Evolutionary conservation across 2,888 invertebrate species (phyloP).

Genomic region (Ophioninae sp.): DNA sequence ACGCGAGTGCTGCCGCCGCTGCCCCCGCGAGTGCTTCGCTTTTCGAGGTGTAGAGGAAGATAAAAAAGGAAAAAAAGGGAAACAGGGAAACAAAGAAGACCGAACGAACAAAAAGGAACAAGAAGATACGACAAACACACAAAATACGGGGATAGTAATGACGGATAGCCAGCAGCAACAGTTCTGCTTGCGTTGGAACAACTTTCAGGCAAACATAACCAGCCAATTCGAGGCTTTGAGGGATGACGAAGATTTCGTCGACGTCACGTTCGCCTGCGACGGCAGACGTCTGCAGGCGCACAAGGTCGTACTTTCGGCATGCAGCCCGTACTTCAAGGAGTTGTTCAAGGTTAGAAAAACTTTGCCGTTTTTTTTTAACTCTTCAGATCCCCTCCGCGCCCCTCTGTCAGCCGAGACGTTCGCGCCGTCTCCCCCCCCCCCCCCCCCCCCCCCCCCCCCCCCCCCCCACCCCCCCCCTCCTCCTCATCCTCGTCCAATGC

Average conservation of each 20-base stretch:
- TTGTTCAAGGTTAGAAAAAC: constrained; percentile 88
- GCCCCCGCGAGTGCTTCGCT: constrained; percentile 54
- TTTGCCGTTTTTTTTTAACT: constrained; percentile 36
- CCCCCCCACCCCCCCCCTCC: constrained; percentile 30
- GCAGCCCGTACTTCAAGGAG: constrained; percentile 94
- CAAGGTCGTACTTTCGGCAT: constrained; percentile 92
- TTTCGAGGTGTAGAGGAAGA: constrained; percentile 41
- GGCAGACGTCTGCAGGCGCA: constrained; percentile 92
- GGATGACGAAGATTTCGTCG: constrained; percentile 93
- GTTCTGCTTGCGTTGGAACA: constrained; percentile 95
- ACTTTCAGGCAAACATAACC: constrained; percentile 93
- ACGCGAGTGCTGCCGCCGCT: constrained; percentile 49
- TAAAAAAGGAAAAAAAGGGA: constrained; percentile 63
- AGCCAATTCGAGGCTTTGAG: constrained; percentile 92
- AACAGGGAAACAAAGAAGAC: constrained; percentile 60
- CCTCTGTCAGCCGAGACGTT: constrained; percentile 41
- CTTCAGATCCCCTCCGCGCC: constrained; percentile 29
- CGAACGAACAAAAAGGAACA: constrained; percentile 64
- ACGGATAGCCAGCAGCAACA: constrained; percentile 86
- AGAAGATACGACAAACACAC: constrained; percentile 45
- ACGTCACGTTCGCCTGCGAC: constrained; percentile 93
- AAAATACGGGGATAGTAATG: constrained; percentile 73
- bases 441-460: constrained; percentile 35
- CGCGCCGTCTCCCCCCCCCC: constrained; percentile 51
- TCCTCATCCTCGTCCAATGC: no score